phyloP scores from a whole-genome alignment of 1,140 invertebrate species.

The Procambarus clarkii region DNA sequence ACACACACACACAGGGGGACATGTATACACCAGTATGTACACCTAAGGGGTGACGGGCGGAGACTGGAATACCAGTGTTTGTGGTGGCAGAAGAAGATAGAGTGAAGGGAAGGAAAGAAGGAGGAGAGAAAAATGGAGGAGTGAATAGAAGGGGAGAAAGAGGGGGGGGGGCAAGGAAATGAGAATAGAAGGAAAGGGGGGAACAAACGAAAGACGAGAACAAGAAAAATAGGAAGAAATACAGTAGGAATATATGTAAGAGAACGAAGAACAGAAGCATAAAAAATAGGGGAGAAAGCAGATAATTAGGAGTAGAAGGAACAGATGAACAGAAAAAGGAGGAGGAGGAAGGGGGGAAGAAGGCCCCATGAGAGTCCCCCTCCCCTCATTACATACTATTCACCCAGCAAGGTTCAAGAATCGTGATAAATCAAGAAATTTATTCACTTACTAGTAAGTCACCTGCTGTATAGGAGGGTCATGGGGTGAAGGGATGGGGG shows the following conservation, averaged over 20 bases:
- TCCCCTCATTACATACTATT: conserved; percentile 47
- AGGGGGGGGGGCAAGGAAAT: no score
- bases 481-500: not conserved
- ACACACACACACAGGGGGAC: no score
- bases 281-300: not conserved
- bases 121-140: not conserved
- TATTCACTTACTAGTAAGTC: conserved; percentile 35
- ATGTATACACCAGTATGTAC: not conserved
- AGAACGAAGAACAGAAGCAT: not conserved
- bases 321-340: not conserved
- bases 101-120: not conserved
- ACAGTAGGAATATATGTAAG: not conserved
- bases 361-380: conserved; percentile 13
- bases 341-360: conserved; percentile 7
- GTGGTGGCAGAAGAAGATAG: not conserved
- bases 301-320: not conserved
- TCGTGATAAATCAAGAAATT: conserved; percentile 50
- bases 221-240: not conserved
- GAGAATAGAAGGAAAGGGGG: no score
- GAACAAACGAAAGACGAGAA: no score
- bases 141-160: not conserved
- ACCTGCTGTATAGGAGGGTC: no score
- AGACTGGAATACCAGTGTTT: not conserved
- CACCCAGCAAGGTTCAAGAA: conserved; percentile 49
- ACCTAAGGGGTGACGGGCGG: not conserved